Base-by-base conservation (phyloP, 1,140 invertebrate genomes). In the Euwallacea fornicatus region DNA sequence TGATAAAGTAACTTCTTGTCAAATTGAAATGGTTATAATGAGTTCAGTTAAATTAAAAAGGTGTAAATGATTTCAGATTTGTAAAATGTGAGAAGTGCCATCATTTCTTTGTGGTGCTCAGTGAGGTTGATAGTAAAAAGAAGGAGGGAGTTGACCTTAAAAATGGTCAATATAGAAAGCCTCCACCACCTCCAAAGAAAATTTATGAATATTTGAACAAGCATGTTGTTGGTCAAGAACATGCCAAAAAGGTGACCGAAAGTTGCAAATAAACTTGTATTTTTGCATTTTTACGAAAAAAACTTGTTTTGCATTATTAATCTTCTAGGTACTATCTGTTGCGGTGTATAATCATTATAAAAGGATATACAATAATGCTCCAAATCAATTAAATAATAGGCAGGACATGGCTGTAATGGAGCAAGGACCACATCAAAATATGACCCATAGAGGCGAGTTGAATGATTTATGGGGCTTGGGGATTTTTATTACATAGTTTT, bases 291-390 rank as follows among this genome's bases (percentile, higher is more conserved):
- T 10, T 63, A 54, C 16, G 43, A 43, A 41, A 42, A 41, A 50
- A 7, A 13, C 21, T 33, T 33, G 21, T 33, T 33, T 33, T 33
- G 21, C 21, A 33, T 33, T 1, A 33, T 33, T 33, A 33, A 33
- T 33, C 33, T 53, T 72, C 41, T 58, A 81, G 80, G 96, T 98
- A n/a, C 84, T 99, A 8, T 93, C 96, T 42, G 97, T 99, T 6
- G 97, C 97, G 41, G 96, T 99, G 0, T 99, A 99, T 83, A 98
- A 99, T 84, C 98, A 99, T 82, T 99, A 99, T 82, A 98, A 98
- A 84, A 86, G 97, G 78, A 96, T 99, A 78, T 93, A 95, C 80
- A 95, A 98, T 82, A 99, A 99, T 83, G 86, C 94, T 69, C 93
- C 93, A 15, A 75, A 65, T 64, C 73, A 77, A 66, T 73, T 78